Percentiles rank a stretch among this genome's conserved stretches.
Conservation (phyloP, 2,888 invertebrate genomes). For the Carpatolechia fugitivella region DNA sequence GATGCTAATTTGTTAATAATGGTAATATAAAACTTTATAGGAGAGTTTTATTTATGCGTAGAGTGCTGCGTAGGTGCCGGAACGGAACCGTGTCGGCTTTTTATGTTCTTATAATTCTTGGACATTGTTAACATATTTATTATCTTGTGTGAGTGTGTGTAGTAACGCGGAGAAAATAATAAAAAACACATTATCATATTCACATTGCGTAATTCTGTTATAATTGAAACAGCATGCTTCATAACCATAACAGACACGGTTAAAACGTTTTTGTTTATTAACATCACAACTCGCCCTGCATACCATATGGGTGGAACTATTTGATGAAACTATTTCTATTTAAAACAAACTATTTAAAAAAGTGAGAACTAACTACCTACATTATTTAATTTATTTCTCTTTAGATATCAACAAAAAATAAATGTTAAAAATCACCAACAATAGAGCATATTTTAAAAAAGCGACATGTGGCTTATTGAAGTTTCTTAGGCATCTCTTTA, state of each 20-base stretch:
- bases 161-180: constrained; percentile 3
- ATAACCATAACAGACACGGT: constrained; percentile 27
- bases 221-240: constrained; percentile 56
- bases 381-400: too few relatives aligned
- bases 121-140: too few relatives aligned
- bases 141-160: too few relatives aligned
- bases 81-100: constrained; percentile 8
- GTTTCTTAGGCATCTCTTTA: too few relatives aligned
- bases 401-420: too few relatives aligned
- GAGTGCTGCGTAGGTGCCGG: constrained; percentile 1
- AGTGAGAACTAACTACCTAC: too few relatives aligned
- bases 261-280: constrained; percentile 45
- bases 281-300: constrained; percentile 25
- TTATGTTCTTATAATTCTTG: not conserved
- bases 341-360: too few relatives aligned
- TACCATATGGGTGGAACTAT: constrained; percentile 53
- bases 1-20: constrained; percentile 1
- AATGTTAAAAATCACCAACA: too few relatives aligned
- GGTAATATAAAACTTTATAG: not conserved
- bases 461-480: too few relatives aligned
- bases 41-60: constrained; percentile 1
- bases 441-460: too few relatives aligned
- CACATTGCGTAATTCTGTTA: constrained; percentile 24
- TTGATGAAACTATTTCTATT: too few relatives aligned
- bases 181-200: constrained; percentile 20